Evolutionary conservation across 2,888 invertebrate genomes (phyloP), one percentile per base, ranked within the genome.

Genomic region (Automeris io): DNA sequence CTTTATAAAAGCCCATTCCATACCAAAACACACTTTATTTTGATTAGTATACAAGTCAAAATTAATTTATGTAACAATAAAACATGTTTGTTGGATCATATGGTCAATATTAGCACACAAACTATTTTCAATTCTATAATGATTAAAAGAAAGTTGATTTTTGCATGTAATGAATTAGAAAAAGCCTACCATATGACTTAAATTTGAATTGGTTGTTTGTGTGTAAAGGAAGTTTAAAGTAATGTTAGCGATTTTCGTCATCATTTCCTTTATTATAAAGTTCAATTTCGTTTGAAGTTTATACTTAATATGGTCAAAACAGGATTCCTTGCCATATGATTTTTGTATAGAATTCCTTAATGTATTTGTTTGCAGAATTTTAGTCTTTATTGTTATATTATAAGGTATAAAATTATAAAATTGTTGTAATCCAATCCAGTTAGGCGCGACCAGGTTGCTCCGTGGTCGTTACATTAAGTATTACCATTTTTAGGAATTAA

Each of bases 301-400:
- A 1, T 5, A 8, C 16, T 29, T n/a, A 16, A 16, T 29, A 16
- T 29, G 8, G 29, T 29, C 16, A 16, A 29, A 29, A 29, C 29
- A 29, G 29, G 29, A 29, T 29, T 16, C 8, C 29, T 29, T 9
- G 16, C 29, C 29, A 29, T 29, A 29, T 29, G 29, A 29, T 29
- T 29, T 29, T 29, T 29, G 29, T 29, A 29, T 29, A 16, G 16
- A 29, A 29, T 29, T 16, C 29, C 8, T 13, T 29, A 16, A 16
- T 16, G 8, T 16, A n/a, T 16, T 29, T 8, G 29, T 29, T 16
- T 3, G n/a, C 1, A n/a, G 4, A 16, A 16, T 16, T 16, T 8
- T 4, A 8, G 1, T 2, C 16, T 29, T n/a, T 29, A 29, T 9
- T 4, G 3, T 1, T 1, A 3, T n/a, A 1, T 1, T 0, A 29